phyloP scores from a whole-genome alignment of 2,113 vertebrate genomes.

The Sula dactylatra region DNA sequence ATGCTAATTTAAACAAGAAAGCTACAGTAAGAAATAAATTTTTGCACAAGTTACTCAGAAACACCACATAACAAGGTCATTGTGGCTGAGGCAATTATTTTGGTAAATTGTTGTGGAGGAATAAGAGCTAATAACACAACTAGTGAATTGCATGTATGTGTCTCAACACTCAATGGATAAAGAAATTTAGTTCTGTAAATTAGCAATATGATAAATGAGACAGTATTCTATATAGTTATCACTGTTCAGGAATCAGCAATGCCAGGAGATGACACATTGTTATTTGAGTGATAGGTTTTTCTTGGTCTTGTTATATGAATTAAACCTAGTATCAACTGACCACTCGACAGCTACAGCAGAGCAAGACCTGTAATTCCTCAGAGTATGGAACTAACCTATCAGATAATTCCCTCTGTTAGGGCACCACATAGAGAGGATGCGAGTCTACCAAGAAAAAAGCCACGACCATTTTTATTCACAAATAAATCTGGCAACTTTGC shows the following conservation, averaged over 20 bases:
- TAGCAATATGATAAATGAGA: slow-evolving; percentile 8
- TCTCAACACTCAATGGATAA: background rate
- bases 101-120: slow-evolving; percentile 47
- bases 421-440: rapidly evolving
- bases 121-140: slow-evolving; percentile 61
- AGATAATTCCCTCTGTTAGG: background rate
- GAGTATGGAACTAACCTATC: background rate
- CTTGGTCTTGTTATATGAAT: background rate
- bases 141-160: background rate
- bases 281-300: background rate
- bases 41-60: slow-evolving; percentile 25
- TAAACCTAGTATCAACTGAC: background rate
- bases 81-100: slow-evolving; percentile 60
- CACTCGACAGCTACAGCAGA: background rate
- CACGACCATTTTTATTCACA: background rate
- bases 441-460: background rate
- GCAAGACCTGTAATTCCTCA: background rate
- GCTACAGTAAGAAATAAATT: slow-evolving; percentile 35
- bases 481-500: background rate
- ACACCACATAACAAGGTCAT: slow-evolving; percentile 60
- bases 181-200: slow-evolving; percentile 63
- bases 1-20: slow-evolving; percentile 60
- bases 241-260: background rate
- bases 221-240: background rate
- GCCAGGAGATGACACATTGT: background rate